These are phyloP conservation scores for Trichopoda pennipes DNA, from an alignment of 2,888 invertebrate species.

Conservation along the genomic window DNA sequence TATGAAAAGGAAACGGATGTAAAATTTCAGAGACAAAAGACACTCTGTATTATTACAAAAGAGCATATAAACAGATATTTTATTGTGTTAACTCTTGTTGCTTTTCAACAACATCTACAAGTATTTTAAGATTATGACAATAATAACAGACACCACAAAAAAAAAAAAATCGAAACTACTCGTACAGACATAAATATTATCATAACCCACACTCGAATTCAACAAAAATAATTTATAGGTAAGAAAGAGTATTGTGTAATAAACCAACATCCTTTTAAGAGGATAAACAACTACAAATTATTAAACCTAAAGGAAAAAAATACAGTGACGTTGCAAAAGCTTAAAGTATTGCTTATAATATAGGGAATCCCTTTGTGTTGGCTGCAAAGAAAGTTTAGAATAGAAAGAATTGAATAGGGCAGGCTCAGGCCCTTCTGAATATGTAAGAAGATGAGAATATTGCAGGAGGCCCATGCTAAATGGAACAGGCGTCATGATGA, in stretches of 20 bases:
- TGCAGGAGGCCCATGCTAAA: too few relatives aligned
- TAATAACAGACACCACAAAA: conserved; percentile 42
- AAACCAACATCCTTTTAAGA: conserved; percentile 48
- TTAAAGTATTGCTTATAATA: too few relatives aligned
- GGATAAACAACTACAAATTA: conserved; percentile 42
- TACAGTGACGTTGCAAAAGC: conserved; percentile 6
- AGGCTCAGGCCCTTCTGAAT: too few relatives aligned
- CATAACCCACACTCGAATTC: conserved; percentile 40
- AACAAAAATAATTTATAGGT: conserved; percentile 26
- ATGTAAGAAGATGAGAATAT: too few relatives aligned
- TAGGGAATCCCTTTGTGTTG: too few relatives aligned
- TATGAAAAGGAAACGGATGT: conserved; percentile 58
- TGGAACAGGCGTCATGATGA: too few relatives aligned
- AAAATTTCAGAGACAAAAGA: conserved; percentile 57
- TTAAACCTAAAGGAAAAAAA: conserved; percentile 1
- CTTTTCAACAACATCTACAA: conserved; percentile 8
- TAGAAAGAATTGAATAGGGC: too few relatives aligned
- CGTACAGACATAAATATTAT: conserved; percentile 14
- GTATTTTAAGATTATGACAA: conserved; percentile 58
- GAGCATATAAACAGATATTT: conserved; percentile 51
- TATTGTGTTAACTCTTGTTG: conserved; percentile 26
- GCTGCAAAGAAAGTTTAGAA: too few relatives aligned
- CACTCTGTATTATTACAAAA: conserved; percentile 45
- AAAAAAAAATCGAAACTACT: conserved; percentile 19
- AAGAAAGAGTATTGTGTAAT: conserved; percentile 8